Evolutionary conservation across 1,140 invertebrate genomes (phyloP).

Genomic region (Triops longicaudatus): DNA sequence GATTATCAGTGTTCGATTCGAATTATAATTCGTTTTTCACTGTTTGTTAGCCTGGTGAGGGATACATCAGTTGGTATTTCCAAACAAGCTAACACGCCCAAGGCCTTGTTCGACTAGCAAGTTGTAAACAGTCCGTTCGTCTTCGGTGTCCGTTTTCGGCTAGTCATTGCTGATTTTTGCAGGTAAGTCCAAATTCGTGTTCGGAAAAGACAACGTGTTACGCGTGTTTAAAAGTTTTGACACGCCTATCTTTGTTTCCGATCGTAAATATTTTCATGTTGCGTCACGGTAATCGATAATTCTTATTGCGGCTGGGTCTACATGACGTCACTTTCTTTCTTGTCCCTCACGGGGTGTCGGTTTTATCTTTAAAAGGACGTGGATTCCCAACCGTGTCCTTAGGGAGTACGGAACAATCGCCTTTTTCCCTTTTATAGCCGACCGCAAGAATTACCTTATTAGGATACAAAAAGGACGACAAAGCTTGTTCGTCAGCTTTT

Average conservation of each 20-base stretch:
- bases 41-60: background rate
- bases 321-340: background rate
- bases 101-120: background rate
- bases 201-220: background rate
- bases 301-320: background rate
- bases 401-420: background rate
- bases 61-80: background rate
- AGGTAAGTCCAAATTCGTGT: too few relatives aligned
- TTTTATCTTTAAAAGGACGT: background rate
- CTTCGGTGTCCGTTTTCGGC: too few relatives aligned
- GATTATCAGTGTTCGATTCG: background rate
- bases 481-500: background rate
- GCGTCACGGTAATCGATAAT: background rate
- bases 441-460: background rate
- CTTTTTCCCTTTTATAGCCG: background rate
- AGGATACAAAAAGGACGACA: background rate
- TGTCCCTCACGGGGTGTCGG: background rate
- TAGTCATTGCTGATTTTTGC: too few relatives aligned
- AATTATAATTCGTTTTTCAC: background rate
- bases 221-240: background rate
- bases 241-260: background rate
- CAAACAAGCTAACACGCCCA: background rate
- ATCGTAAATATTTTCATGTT: too few relatives aligned
- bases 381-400: background rate
- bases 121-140: background rate